A percentile compares a stretch with the other conserved stretches of the same genome.
Conservation (phyloP, 2,113 vertebrate species). For the Phalacrocorax pelagicus region DNA sequence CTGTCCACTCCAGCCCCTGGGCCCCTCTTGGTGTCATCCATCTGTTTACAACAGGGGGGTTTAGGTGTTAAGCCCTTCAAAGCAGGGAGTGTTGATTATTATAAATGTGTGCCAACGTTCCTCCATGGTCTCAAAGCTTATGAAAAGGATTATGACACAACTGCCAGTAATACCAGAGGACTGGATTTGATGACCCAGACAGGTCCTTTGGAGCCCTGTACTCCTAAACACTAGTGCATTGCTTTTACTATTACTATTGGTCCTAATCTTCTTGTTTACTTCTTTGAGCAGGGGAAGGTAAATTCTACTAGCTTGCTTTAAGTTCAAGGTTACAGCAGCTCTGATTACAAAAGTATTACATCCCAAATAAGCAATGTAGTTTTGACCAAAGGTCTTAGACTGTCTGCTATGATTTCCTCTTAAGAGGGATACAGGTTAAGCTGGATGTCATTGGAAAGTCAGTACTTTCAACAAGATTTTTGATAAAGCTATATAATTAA, state of each 20-base stretch:
- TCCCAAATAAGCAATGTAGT: background rate
- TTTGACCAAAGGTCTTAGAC: slow-evolving; percentile 2
- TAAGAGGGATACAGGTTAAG: background rate
- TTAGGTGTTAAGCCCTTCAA: slow-evolving; percentile 6
- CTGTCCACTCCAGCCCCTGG: background rate
- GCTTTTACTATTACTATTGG: background rate
- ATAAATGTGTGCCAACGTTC: background rate
- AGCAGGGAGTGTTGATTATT: background rate
- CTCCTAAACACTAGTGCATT: background rate
- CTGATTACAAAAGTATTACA: background rate
- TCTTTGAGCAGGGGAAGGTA: background rate
- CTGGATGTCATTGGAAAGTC: slow-evolving; percentile 48
- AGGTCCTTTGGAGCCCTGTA: background rate
- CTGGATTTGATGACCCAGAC: background rate
- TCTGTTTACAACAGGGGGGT: background rate
- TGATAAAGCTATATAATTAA: slow-evolving; percentile 63
- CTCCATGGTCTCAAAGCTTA: background rate
- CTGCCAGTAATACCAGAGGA: background rate
- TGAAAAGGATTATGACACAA: background rate
- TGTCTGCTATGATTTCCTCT: background rate
- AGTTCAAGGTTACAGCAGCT: slow-evolving; percentile 22
- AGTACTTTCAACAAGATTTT: slow-evolving; percentile 53
- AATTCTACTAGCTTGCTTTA: background rate
- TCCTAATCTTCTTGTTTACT: background rate
- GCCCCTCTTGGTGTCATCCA: background rate